phyloP scores from a whole-genome alignment of 2,888 invertebrate genomes.

The Dinocampus coccinellae region DNA sequence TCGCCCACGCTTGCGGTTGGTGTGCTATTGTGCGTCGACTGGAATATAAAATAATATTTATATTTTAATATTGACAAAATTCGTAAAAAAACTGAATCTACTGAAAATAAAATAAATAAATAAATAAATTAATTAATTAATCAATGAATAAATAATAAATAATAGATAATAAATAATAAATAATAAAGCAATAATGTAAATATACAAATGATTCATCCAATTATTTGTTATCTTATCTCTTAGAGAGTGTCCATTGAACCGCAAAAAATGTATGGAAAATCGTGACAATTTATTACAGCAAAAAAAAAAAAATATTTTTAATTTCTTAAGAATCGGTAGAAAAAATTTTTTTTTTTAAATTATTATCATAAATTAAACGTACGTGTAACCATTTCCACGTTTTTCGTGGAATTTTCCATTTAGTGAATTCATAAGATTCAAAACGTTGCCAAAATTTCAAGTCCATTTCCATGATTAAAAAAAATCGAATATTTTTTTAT shows the following conservation, averaged over 20 bases:
- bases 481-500: no score
- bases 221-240: slow-evolving; percentile 26
- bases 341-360: slow-evolving; percentile 17
- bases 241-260: slow-evolving; percentile 28
- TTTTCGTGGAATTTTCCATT: slow-evolving; percentile 54
- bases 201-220: slow-evolving; percentile 25
- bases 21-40: slow-evolving; percentile 65
- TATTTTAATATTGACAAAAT: no score
- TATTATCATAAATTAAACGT: slow-evolving; percentile 32
- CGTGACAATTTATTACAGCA: slow-evolving; percentile 5
- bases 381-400: slow-evolving; percentile 56
- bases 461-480: slow-evolving; percentile 39
- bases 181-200: background rate
- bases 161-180: slow-evolving; percentile 21
- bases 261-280: slow-evolving; percentile 18
- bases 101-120: no score
- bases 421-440: slow-evolving; percentile 50
- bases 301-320: no score
- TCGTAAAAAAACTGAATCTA: no score
- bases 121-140: no score
- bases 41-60: slow-evolving; percentile 41
- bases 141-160: no score
- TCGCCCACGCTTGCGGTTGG: slow-evolving; percentile 69
- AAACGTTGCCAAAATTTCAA: slow-evolving; percentile 55
- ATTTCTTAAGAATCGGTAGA: background rate